Evolutionary conservation across 2,888 invertebrate genomes (phyloP).

Genomic region (Drosophila suboccidentalis): DNA sequence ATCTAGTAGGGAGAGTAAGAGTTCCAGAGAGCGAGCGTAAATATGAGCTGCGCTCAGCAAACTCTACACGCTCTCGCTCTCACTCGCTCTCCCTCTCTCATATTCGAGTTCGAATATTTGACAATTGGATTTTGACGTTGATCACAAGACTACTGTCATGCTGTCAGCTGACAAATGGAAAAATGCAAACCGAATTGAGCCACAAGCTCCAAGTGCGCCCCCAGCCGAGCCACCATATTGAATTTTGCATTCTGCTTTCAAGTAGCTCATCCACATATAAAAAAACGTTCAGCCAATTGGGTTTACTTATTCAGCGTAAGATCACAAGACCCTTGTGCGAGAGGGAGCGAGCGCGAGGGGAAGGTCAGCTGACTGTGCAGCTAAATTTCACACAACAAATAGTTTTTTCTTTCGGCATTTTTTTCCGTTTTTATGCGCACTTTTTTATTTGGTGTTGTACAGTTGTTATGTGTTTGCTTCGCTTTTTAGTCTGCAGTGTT

Average conservation of each 20-base stretch:
- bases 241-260: conserved; percentile 36
- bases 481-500: conserved; percentile 23
- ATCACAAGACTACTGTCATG: conserved; percentile 81
- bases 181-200: conserved; percentile 40
- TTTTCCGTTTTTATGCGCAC: conserved; percentile 38
- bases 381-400: conserved; percentile 42
- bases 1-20: conserved; percentile 30
- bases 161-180: conserved; percentile 79
- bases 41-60: conserved; percentile 21
- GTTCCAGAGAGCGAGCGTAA: conserved; percentile 6
- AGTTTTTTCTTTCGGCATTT: conserved; percentile 11
- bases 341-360: conserved; percentile 21
- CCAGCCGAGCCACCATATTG: conserved; percentile 58
- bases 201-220: conserved; percentile 24
- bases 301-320: conserved; percentile 4
- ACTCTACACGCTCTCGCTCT: conserved; percentile 5
- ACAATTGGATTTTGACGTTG: conserved; percentile 79
- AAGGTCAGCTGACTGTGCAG: conserved; percentile 74
- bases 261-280: background rate
- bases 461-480: conserved; percentile 17
- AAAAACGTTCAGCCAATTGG: background rate
- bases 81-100: conserved; percentile 41
- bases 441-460: conserved; percentile 29
- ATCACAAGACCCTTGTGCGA: conserved; percentile 68
- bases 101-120: conserved; percentile 78